Evolutionary conservation across 2,113 vertebrate species (phyloP), one percentile per base, ranked within the genome.

Genomic region (Apteryx owenii): DNA sequence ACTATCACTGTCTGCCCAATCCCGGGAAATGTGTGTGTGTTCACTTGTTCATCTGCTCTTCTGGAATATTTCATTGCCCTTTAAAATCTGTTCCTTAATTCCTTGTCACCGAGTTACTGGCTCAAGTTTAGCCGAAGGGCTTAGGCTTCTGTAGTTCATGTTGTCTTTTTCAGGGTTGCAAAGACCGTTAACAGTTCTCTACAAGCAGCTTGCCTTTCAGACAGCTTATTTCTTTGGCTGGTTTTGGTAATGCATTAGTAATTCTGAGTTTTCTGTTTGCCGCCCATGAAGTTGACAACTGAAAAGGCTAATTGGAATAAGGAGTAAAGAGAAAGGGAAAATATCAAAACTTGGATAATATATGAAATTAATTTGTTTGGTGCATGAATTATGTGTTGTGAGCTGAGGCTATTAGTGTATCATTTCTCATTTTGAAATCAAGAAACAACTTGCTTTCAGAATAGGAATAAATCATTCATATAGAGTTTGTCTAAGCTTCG

Each of bases 271-370:
- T 54, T 85, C 53, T 13, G 1, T 93, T 85, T 88, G 85, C 54
- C 60, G 38, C 50, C 58, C 31, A 5, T 81, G 69, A 80, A 5
- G 1, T 66, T 94, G 93, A 83, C 82, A 96, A 22, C 36, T 81
- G 88, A 88, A 92, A 91, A 91, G 88, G 82, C 88, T 94, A 81
- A 85, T 95, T 91, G 76, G 85, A 82, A 29, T 89, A 66, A 79
- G 68, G 76, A 77, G 64, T 40, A 62, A 50, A 65, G 78, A 89
- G 44, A 68, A 91, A 89, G 22, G 23, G 76, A 81, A 83, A 48
- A 42, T n/a, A 81, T 26, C 71, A 61, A 40, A 76, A 65, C 66
- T 85, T 7, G 22, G 69, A 53, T 62, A 89, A 72, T 61, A 58
- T 85, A 70, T 65, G 18, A 78, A 86, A 75, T 72, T 15, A 64